Base-by-base conservation (phyloP, 2,888 invertebrate species). In the Pristionchus fissidentatus region DNA sequence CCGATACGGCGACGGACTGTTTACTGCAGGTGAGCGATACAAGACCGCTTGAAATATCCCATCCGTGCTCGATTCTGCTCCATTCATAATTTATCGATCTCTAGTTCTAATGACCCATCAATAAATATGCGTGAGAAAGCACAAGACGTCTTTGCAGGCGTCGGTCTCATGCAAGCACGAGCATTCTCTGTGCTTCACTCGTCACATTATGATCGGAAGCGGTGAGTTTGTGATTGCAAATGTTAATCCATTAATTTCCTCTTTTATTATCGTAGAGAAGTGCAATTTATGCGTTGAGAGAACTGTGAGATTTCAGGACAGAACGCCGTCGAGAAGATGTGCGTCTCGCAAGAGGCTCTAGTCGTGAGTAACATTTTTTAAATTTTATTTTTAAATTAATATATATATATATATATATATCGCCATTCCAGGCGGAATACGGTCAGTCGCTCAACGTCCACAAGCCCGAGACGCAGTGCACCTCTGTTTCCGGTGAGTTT, bases 321-420 rank as follows among this genome's bases (percentile, higher is more conserved):
- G 84, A 86, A 87, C 57, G 89, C 88, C 15, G 85, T 91, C 52
- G 91, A 91, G 78, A 91, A 91, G 84, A 87, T 88, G 88, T 91
- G 91, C 81, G 88, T 89, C 19, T 85, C 88, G 1, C 87, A 89
- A 41, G 87, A 86, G 60, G 86, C 87, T 15, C 85, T 91, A 2
- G 66, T 86, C 15, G 80, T 81, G 13, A 8, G 60, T 13, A 29
- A 35, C n/a, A 29, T 8, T 41, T 70, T 8, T 70, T 15, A 26
- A 46, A 7, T 46, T 15, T 7, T 77, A 13, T 29, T 55, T 55
- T 38, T 1, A 57, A 29, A 79, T 41, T 19, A 3, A 41, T 29
- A 22, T 35, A 41, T 15, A 60, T 15, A n/a, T 60, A 35, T 10
- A n/a, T n/a, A n/a, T n/a, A n/a, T n/a, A n/a, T n/a, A n/a, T n/a